These are phyloP conservation scores for Acromyrmex heyeri DNA, from an alignment of 1,140 invertebrate genomes.

Conservation along the genomic window DNA sequence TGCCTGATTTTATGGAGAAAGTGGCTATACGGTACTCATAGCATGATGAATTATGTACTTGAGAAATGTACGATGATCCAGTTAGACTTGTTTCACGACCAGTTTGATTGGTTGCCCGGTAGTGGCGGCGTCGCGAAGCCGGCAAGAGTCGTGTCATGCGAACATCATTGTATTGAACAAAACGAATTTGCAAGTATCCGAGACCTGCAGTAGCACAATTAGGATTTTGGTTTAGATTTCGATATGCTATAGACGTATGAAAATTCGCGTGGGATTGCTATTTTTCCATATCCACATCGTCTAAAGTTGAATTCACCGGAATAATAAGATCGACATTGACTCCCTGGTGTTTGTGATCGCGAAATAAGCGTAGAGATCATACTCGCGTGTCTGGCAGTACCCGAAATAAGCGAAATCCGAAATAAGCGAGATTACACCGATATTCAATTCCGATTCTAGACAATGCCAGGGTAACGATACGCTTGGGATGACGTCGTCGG, in stretches of 20 bases:
- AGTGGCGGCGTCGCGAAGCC: constrained; percentile 11
- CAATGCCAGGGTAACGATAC: constrained; percentile 10
- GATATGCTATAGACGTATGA: neutral
- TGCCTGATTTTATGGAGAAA: neutral
- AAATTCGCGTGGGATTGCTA: neutral
- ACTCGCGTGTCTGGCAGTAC: constrained; percentile 23
- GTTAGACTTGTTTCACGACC: neutral
- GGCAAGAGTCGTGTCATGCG: neutral
- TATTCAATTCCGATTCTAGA: constrained; percentile 30
- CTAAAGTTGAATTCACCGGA: neutral
- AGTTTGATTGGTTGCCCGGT: constrained; percentile 8
- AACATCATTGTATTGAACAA: constrained; percentile 17
- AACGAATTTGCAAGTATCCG: neutral
- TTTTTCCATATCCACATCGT: neutral
- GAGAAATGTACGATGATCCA: constrained; percentile 27
- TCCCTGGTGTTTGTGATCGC: neutral
- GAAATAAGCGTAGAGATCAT: constrained; percentile 10
- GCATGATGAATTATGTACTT: constrained; percentile 47
- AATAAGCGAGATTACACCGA: constrained; percentile 29
- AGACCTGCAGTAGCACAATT: neutral
- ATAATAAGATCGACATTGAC: neutral
- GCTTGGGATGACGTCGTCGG: constrained; percentile 21
- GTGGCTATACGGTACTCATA: neutral
- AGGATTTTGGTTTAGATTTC: neutral
- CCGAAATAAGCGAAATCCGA: constrained; percentile 22